Base-by-base conservation (phyloP, 37 sponge, comb jelly and placozoan genomes). In the Geodia barretti region DNA sequence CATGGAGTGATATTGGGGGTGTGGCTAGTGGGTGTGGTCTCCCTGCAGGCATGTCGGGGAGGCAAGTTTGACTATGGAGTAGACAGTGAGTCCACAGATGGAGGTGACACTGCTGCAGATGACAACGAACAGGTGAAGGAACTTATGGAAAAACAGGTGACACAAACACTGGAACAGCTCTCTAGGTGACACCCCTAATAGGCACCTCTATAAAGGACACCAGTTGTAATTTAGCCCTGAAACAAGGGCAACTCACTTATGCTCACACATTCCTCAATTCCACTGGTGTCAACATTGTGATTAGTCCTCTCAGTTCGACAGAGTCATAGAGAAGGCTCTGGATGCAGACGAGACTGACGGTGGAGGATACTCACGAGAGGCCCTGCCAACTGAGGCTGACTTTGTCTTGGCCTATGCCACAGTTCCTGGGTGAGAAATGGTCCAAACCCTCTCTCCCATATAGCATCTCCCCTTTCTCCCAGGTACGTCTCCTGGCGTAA, bases 401-500 rank as follows among this genome's bases (percentile, higher is more conserved):
- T 87, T 93, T 41, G 34, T 91, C 34, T 54, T 91, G 0, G 91
- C 88, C 21, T 96, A 91, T 85, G 86, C 94, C 24, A 93, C 94
- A 5, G 83, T 91, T 1, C 97, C 97, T 1, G 94, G 94, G 59
- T 47, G 11, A 47, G 54, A 17, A 7, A 47, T 7, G 7, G 54
- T 17, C 54, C 14, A 47, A 14, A 7, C 14, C 7, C 11, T 47
- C 11, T 47, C 54, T 47, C 54, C 54, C 54, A 7, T 47, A 47
- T 14, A 17, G 54, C 54, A 17, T 17, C 11, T 47, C 54, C 54
- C 7, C 54, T 14, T 17, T 47, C 54, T 47, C 54, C n/a, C 14
- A 47, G 54, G 54, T 96, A 93, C 42, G 91, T 91, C 37, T 96
- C 97, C 0, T 96, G 97, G 97, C 42, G 97, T 8, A 96, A 94